Base-by-base conservation (phyloP, 2,888 invertebrate genomes). In the Agonopterix heracliana region DNA sequence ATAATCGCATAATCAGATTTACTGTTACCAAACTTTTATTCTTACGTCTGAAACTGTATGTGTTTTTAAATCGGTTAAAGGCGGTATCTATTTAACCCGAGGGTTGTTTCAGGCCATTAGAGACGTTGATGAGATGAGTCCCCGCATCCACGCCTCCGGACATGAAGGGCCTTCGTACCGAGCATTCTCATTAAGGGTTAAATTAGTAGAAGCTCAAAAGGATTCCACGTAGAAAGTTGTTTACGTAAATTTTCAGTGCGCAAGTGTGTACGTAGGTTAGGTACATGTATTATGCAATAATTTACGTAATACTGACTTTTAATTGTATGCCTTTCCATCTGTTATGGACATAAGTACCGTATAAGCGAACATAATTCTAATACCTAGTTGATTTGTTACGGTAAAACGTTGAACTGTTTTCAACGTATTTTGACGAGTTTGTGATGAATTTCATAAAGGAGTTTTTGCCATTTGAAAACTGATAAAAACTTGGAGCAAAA, bases 91-190 rank as follows among this genome's bases (percentile, higher is more conserved):
- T 26, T 78, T 74, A 77, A 75, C 70, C 71, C 63, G 59, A 61
- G 74, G 78, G 77, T 70, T 71, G 67, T 75, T 80, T 74, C 74
- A 68, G 65, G 68, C 71, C 81, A 81, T 84, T 84, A 84, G 78
- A 76, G 66, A 52, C 71, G 53, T 71, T 77, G 82, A 84, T 81
- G 83, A 79, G 77, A 84, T 81, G 83, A 79, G 78, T 66, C 70
- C 74, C 70, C 69, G 71, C 69, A 77, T 80, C 80, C 79, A 68
- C 72, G 81, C 81, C 81, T 78, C 74, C 68, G 81, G 81, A 61
- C 74, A 77, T 54, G 69, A 59, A 74, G 78, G 79, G 75, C 63
- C 68, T 64, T 56, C 68, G 59, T 67, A 68, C 64, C 49, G 63
- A 68, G 65, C 41, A 13, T 70, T 70, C 78, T 82, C 81, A 83